Conservation (phyloP, 2,888 invertebrate genomes). For the Pollenia angustigena region DNA sequence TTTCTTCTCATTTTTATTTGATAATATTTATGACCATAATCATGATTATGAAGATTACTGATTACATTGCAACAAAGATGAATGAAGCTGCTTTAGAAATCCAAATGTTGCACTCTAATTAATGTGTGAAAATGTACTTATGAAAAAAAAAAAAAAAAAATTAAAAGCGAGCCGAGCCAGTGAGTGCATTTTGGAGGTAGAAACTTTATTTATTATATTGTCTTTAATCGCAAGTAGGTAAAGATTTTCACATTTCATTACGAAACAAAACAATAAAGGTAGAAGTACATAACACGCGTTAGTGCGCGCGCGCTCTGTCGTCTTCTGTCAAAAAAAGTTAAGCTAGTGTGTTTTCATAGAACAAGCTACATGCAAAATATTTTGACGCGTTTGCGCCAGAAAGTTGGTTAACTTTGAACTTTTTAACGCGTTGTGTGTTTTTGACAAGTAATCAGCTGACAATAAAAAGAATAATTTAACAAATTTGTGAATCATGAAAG, state of each 20-base stretch:
- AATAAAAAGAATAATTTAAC: no score
- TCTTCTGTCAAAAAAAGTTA: no score
- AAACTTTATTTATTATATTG: slow-evolving; percentile 6
- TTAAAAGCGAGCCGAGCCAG: slow-evolving; percentile 7
- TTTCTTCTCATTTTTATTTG: slow-evolving; percentile 15
- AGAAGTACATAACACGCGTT: no score
- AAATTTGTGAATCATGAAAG: no score
- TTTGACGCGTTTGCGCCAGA: no score
- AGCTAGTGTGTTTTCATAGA: no score
- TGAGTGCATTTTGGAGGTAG: not conserved
- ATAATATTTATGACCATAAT: slow-evolving; percentile 38
- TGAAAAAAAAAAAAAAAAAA: slow-evolving; percentile 36
- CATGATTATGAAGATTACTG: slow-evolving; percentile 15
- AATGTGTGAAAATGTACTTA: slow-evolving; percentile 66
- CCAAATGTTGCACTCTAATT: slow-evolving; percentile 69
- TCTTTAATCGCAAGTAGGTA: slow-evolving; percentile 49
- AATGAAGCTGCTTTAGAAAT: slow-evolving; percentile 8
- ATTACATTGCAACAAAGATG: not conserved
- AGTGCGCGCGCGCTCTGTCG: no score
- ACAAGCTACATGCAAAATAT: no score
- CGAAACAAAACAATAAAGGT: slow-evolving; percentile 33
- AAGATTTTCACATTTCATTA: slow-evolving; percentile 60
- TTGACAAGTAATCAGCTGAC: no score
- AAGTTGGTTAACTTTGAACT: no score
- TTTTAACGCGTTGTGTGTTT: no score